Percentiles rank a stretch among this genome's conserved stretches.
Conservation (phyloP, 2,888 invertebrate species). For the Tridacna gigas region DNA sequence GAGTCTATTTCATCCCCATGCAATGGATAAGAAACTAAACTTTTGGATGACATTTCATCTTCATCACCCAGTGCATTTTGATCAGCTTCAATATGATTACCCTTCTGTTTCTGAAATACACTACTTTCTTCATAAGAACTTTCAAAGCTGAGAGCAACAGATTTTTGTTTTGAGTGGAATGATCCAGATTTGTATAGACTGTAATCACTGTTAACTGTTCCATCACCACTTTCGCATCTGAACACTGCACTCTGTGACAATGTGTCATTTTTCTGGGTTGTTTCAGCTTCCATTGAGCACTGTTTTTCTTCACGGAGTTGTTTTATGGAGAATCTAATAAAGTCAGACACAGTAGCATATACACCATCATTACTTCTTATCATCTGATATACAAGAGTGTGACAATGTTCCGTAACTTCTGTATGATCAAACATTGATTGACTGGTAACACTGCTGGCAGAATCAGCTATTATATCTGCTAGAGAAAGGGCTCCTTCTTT, state of each 20-base stretch:
- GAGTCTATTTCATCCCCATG: too few species aligned
- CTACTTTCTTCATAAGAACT: constrained; percentile 4
- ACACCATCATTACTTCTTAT: constrained; percentile 42
- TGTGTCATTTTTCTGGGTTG: background rate
- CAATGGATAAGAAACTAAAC: too few species aligned
- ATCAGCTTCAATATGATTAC: background rate
- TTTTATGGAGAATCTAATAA: constrained; percentile 51
- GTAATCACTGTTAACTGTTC: background rate
- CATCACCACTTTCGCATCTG: background rate
- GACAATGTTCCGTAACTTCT: constrained; percentile 28
- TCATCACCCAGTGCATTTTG: background rate
- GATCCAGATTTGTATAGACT: constrained; percentile 5
- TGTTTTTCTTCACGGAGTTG: background rate
- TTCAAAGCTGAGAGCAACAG: constrained; percentile 48
- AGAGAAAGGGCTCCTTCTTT: background rate
- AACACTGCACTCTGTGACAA: background rate
- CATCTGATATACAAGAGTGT: constrained; percentile 59
- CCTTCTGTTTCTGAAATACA: background rate
- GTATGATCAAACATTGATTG: constrained; percentile 2
- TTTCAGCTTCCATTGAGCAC: background rate
- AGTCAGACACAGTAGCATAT: constrained; percentile 57
- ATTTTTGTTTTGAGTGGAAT: constrained; percentile 35
- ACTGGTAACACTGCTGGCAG: background rate
- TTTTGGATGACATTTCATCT: too few species aligned
- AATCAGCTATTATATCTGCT: background rate